Evolutionary conservation across 2,888 invertebrate genomes (phyloP).

Genomic region (Cataglyphis altisquamis): DNA sequence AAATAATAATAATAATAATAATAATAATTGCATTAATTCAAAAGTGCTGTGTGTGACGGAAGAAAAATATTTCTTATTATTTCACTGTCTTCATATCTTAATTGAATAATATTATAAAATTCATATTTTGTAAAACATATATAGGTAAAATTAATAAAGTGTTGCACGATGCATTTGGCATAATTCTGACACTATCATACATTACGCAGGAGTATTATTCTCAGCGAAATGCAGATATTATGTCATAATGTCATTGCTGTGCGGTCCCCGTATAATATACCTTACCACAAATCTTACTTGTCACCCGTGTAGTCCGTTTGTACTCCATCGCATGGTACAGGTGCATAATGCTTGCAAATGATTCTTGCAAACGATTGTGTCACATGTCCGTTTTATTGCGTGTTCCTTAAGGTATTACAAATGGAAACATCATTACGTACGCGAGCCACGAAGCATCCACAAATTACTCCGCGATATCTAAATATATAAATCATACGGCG

Average conservation of each 20-base stretch:
- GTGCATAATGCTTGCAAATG: slow-evolving; percentile 56
- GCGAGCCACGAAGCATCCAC: slow-evolving; percentile 9
- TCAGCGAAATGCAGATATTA: slow-evolving; percentile 50
- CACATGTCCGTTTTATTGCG: slow-evolving; percentile 54
- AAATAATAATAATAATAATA: slow-evolving; percentile 39
- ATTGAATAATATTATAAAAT: background rate
- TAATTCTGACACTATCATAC: slow-evolving; percentile 1
- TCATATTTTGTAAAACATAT: background rate
- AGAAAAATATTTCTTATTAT: background rate
- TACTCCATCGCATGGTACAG: slow-evolving; percentile 26
- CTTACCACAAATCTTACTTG: slow-evolving; percentile 54
- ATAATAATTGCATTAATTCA: background rate
- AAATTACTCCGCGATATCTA: slow-evolving; percentile 8
- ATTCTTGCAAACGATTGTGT: slow-evolving; percentile 61
- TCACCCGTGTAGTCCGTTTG: slow-evolving; percentile 49
- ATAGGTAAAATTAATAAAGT: background rate
- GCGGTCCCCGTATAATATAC: slow-evolving; percentile 45
- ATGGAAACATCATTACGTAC: slow-evolving; percentile 47
- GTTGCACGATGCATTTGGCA: slow-evolving; percentile 14
- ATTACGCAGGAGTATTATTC: slow-evolving; percentile 45
- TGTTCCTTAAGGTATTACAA: slow-evolving; percentile 50
- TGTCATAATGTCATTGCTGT: slow-evolving; percentile 52
- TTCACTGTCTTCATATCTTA: background rate
- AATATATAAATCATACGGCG: background rate
- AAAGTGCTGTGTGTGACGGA: background rate